These are phyloP conservation scores for Mactromeris polynyma DNA, from an alignment of 2,888 invertebrate species.

Conservation along the genomic window DNA sequence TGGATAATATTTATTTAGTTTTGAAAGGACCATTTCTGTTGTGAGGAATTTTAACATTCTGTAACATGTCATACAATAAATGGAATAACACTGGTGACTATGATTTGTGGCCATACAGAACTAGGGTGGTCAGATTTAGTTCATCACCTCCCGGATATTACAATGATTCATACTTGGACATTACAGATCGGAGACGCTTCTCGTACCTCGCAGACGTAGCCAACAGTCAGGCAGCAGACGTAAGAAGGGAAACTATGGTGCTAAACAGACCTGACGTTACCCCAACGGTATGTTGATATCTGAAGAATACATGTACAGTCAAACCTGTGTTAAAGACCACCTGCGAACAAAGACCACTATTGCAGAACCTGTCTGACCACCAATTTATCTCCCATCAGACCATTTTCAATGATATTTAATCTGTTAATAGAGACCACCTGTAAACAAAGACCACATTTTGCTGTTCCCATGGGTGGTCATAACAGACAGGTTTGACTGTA, in stretches of 20 bases:
- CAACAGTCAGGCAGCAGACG: conserved; percentile 57
- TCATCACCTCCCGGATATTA: neutral
- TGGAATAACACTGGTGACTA: neutral
- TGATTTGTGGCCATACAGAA: neutral
- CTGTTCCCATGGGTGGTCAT: too few species aligned
- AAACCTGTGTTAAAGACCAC: too few species aligned
- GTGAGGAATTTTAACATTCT: neutral
- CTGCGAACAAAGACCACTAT: too few species aligned
- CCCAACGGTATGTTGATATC: conserved; percentile 66
- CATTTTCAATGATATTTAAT: too few species aligned
- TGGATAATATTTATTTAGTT: neutral
- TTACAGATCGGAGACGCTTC: conserved; percentile 73
- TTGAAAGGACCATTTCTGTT: neutral
- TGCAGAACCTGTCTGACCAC: too few species aligned
- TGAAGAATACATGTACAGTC: too few species aligned
- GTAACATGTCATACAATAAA: neutral
- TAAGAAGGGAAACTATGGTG: conserved; percentile 80
- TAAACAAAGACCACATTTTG: too few species aligned
- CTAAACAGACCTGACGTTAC: conserved; percentile 72
- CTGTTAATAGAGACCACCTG: too few species aligned
- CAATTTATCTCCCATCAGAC: too few species aligned
- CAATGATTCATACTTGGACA: conserved; percentile 44
- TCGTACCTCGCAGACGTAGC: conserved; percentile 64
- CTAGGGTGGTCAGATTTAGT: neutral
- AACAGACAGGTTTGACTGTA: too few species aligned